A percentile compares a stretch with the other conserved stretches of the same genome.
Conservation (phyloP, 2,888 invertebrate species). For the Drepanosiphum platanoidis region DNA sequence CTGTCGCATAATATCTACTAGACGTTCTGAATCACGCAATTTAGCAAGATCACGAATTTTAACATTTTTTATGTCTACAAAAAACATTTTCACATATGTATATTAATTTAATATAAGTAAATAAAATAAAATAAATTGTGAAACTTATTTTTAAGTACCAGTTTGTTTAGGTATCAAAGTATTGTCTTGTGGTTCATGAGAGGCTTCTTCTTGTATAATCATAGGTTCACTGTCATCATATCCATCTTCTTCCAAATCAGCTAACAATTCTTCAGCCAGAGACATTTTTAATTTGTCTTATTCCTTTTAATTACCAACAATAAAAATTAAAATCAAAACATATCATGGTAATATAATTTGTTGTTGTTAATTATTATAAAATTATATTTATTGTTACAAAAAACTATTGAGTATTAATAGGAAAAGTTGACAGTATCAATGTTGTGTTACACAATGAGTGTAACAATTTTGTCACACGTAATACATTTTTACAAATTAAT, state of each 20-base stretch:
- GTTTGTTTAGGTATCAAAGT: constrained; percentile 44
- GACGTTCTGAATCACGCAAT: constrained; percentile 81
- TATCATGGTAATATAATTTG: too few relatives aligned
- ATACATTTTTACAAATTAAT: too few relatives aligned
- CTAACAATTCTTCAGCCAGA: constrained; percentile 94
- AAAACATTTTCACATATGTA: constrained; percentile 8
- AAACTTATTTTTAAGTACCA: constrained; percentile 38
- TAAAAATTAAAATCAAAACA: not conserved
- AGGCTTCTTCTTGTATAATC: constrained; percentile 28
- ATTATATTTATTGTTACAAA: too few relatives aligned
- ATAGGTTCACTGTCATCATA: constrained; percentile 66
- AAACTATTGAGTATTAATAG: too few relatives aligned
- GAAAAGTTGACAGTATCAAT: too few relatives aligned
- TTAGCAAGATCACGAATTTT: constrained; percentile 91
- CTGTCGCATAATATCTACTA: constrained; percentile 76
- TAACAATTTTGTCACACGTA: too few relatives aligned
- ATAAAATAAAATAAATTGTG: not conserved
- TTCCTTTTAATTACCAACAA: not conserved
- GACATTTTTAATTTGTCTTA: constrained; percentile 77
- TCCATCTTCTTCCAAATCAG: constrained; percentile 83
- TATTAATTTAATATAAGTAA: not conserved
- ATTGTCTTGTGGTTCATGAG: constrained; percentile 16
- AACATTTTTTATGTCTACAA: constrained; percentile 70
- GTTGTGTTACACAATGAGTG: too few relatives aligned
- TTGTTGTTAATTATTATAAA: too few relatives aligned